phyloP scores from a whole-genome alignment of 2,888 invertebrate genomes.

The Ochropleura leucogaster region DNA sequence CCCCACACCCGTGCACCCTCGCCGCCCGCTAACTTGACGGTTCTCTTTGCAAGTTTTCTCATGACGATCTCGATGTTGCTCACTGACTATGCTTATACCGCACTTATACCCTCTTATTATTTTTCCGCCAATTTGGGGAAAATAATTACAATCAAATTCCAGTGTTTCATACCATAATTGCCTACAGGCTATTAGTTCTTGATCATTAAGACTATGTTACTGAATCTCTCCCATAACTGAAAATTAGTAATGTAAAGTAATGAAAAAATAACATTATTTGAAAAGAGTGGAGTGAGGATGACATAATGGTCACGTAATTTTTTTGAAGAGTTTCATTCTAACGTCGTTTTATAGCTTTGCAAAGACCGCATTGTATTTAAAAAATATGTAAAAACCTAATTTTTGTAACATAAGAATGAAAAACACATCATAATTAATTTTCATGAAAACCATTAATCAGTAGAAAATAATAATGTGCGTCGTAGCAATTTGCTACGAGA shows the following conservation, averaged over 20 bases:
- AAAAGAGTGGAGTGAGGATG: background rate
- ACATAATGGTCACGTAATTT: background rate
- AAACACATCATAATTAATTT: slow-evolving; percentile 23
- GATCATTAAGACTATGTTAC: background rate
- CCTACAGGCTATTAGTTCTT: background rate
- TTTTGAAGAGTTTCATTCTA: background rate
- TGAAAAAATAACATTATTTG: background rate
- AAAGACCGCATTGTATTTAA: background rate
- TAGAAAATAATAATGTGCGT: slow-evolving; percentile 16
- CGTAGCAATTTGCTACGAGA: slow-evolving; percentile 49
- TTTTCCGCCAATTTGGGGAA: slow-evolving; percentile 48
- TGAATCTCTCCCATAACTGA: background rate
- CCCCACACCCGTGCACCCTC: slow-evolving; percentile 67
- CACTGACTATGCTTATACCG: slow-evolving; percentile 67
- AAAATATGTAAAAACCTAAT: background rate
- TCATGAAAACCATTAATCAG: slow-evolving; percentile 25
- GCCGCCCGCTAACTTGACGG: slow-evolving; percentile 82
- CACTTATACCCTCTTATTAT: slow-evolving; percentile 56
- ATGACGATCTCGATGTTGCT: slow-evolving; percentile 76
- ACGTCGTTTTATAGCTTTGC: background rate
- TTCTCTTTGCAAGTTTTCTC: slow-evolving; percentile 82
- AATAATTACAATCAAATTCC: slow-evolving; percentile 52
- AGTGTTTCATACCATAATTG: slow-evolving; percentile 27
- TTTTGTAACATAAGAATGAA: slow-evolving; percentile 6
- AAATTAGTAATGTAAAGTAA: background rate